Conservation (phyloP, 2,113 vertebrate species). For the Microcebus lehilahytsara region DNA sequence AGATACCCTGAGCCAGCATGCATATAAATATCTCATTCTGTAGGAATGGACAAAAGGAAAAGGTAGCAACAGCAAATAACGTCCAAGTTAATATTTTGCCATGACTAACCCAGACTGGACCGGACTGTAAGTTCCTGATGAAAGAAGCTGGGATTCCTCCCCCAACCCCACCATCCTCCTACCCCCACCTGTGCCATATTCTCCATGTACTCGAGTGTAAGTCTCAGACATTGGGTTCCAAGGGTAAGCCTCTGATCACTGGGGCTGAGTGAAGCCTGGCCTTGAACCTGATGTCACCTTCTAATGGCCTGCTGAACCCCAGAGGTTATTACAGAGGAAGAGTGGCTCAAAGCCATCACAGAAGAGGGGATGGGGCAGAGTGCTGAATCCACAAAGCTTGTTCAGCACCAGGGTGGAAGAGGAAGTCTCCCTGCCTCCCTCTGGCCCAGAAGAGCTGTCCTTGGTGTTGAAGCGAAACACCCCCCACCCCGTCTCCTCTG, state of each 20-base stretch:
- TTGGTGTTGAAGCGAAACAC: neutral
- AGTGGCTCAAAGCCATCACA: neutral
- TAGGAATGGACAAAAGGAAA: neutral
- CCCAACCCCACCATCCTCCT: too few species aligned
- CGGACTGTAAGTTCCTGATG: neutral
- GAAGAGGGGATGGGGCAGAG: neutral
- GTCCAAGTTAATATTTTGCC: conserved; percentile 12
- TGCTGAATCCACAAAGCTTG: neutral
- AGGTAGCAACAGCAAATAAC: neutral
- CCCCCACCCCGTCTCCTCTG: rapidly evolving
- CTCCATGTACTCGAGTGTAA: rapidly evolving
- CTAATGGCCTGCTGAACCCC: neutral
- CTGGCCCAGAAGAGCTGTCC: neutral
- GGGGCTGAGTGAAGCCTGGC: neutral
- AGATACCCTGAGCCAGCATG: neutral
- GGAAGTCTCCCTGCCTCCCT: neutral
- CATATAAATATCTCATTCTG: neutral
- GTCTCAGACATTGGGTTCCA: neutral
- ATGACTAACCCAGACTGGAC: neutral
- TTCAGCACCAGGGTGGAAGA: neutral
- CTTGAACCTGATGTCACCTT: neutral
- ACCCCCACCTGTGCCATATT: rapidly evolving
- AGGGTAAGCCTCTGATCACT: neutral
- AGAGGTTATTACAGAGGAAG: neutral
- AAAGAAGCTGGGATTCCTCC: neutral